phyloP scores from a whole-genome alignment of 2,888 invertebrate genomes.

The Xestia ashworthii region DNA sequence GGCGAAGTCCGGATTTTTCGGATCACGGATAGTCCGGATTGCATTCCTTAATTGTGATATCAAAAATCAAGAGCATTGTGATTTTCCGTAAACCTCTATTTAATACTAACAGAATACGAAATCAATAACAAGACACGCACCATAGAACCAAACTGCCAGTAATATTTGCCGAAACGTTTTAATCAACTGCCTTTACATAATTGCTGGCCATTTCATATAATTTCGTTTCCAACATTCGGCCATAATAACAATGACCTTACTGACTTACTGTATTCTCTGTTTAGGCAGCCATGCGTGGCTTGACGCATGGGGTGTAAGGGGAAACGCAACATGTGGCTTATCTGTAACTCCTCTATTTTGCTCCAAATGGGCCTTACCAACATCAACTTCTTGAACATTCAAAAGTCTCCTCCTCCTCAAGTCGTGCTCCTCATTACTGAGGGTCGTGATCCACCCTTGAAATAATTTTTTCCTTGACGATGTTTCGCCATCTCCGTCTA shows the following conservation, averaged over 20 bases:
- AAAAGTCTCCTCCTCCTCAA: too few relatives aligned
- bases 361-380: background rate
- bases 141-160: background rate
- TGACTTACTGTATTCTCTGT: background rate
- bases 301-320: slow-evolving; percentile 21
- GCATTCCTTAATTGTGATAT: too few relatives aligned
- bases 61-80: background rate
- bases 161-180: slow-evolving; percentile 20
- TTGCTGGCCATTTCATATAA: slow-evolving; percentile 27
- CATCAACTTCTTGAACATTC: background rate
- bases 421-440: too few relatives aligned
- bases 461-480: too few relatives aligned
- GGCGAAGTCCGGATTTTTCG: too few relatives aligned
- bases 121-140: slow-evolving; percentile 23
- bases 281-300: slow-evolving; percentile 22
- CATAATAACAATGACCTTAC: slow-evolving; percentile 48
- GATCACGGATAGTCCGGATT: too few relatives aligned
- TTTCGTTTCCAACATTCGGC: slow-evolving; percentile 30
- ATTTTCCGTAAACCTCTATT: background rate
- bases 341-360: background rate
- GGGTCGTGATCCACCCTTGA: too few relatives aligned
- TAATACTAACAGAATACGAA: background rate
- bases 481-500: too few relatives aligned
- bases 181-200: slow-evolving; percentile 38
- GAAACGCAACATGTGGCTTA: slow-evolving; percentile 5